Evolutionary conservation across 2,888 invertebrate species (phyloP).

Genomic region (Perizoma flavofasciatum): DNA sequence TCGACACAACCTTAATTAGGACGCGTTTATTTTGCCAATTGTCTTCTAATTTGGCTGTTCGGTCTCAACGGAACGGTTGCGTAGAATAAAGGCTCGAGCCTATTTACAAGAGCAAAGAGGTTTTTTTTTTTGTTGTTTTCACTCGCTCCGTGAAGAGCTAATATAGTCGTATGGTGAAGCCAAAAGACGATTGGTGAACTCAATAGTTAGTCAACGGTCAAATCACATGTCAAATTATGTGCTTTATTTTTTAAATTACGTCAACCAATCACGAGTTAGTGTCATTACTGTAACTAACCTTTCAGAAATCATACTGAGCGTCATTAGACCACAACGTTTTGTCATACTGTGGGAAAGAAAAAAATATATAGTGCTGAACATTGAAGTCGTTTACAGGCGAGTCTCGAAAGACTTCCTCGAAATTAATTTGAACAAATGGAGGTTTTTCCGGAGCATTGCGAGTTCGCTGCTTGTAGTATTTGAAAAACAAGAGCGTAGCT

Average conservation of each 20-base stretch:
- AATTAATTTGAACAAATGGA: conserved; percentile 31
- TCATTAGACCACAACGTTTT: neutral
- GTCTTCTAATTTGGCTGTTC: conserved; percentile 43
- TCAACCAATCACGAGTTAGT: too few relatives aligned
- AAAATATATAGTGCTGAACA: conserved; percentile 24
- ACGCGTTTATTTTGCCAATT: conserved; percentile 44
- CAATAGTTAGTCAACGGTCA: too few relatives aligned
- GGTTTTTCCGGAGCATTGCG: conserved; percentile 10
- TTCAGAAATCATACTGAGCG: too few relatives aligned
- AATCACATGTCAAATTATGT: too few relatives aligned
- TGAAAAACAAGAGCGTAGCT: conserved; percentile 14
- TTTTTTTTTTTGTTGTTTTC: too few relatives aligned
- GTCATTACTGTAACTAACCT: too few relatives aligned
- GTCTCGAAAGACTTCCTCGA: conserved; percentile 23
- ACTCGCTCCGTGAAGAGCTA: too few relatives aligned
- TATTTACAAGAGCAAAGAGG: conserved; percentile 14
- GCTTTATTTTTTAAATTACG: too few relatives aligned
- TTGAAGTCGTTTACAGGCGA: conserved; percentile 16
- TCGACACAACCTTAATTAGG: conserved; percentile 47
- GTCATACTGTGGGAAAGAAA: conserved; percentile 5
- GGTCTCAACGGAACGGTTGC: conserved; percentile 23
- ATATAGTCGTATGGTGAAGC: too few relatives aligned
- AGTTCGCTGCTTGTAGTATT: conserved; percentile 16
- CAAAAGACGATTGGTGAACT: too few relatives aligned
- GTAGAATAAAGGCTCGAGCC: conserved; percentile 17